Conservation (phyloP, 1,140 invertebrate species). For the Panagrolaimus sp. region DNA sequence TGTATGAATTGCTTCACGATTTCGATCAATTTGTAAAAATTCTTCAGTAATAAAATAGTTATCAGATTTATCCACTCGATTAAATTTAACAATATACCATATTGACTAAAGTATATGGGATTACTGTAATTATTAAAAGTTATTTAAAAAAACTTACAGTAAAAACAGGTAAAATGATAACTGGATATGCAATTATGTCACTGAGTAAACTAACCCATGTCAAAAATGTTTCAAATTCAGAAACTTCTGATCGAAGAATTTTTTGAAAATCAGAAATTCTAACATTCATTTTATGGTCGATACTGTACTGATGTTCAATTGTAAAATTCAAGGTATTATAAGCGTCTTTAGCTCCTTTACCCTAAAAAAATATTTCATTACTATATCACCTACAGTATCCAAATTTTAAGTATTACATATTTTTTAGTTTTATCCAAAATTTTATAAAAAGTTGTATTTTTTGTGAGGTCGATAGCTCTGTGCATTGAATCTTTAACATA, state of each 20-base stretch:
- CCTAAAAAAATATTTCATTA: slow-evolving; percentile 12
- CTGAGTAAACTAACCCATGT: slow-evolving; percentile 1
- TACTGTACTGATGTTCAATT: slow-evolving; percentile 18
- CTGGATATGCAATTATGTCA: slow-evolving; percentile 16
- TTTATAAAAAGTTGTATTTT: slow-evolving; percentile 28
- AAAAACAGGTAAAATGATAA: slow-evolving; percentile 23
- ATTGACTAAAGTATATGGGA: slow-evolving; percentile 22
- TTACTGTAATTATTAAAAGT: neutral
- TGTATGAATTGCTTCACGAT: slow-evolving; percentile 14
- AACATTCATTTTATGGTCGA: slow-evolving; percentile 16
- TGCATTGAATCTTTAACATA: slow-evolving; percentile 42
- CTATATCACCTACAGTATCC: neutral
- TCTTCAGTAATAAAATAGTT: slow-evolving; percentile 28
- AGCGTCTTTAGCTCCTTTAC: slow-evolving; percentile 17
- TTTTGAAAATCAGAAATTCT: slow-evolving; percentile 14
- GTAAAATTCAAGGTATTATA: slow-evolving; percentile 21
- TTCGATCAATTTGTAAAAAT: slow-evolving; percentile 28
- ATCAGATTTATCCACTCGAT: slow-evolving; percentile 20
- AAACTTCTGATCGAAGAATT: slow-evolving; percentile 25
- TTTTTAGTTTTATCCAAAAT: slow-evolving; percentile 23
- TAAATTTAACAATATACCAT: slow-evolving; percentile 30
- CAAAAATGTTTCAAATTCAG: slow-evolving; percentile 25
- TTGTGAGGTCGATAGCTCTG: slow-evolving; percentile 24
- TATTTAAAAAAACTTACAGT: slow-evolving; percentile 14
- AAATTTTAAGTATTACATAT: neutral